Percentiles rank a stretch among this genome's conserved stretches.
phyloP scores from a whole-genome alignment of 2,113 vertebrate genomes.

The Stercorarius parasiticus region DNA sequence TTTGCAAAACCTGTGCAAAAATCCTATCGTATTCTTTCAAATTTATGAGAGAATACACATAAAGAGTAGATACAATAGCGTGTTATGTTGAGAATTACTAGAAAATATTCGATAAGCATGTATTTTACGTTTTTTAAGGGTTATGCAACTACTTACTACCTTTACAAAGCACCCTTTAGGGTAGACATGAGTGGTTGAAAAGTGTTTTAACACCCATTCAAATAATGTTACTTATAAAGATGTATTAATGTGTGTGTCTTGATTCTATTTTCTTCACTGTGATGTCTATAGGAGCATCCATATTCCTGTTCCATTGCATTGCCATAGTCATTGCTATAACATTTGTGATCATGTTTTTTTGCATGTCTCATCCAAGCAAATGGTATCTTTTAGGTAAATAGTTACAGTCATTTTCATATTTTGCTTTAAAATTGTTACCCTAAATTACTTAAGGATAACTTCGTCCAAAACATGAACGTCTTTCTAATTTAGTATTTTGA shows the following conservation, averaged over 20 bases:
- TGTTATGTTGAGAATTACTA: not conserved
- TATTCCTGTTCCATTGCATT: not conserved
- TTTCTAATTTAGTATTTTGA: not conserved
- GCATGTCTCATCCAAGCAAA: not conserved
- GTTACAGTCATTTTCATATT: not conserved
- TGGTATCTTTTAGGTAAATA: not conserved
- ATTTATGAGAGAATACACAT: not conserved
- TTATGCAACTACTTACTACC: not conserved
- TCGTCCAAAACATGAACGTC: not conserved
- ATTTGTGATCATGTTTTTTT: not conserved
- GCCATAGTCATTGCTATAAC: not conserved
- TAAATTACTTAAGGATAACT: not conserved
- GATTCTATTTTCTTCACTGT: fast-evolving
- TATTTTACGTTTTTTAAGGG: not conserved
- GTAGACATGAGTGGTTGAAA: not conserved
- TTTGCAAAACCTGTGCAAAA: not conserved
- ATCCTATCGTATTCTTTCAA: fast-evolving
- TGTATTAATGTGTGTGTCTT: fast-evolving
- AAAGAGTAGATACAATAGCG: fast-evolving
- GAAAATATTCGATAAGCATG: fast-evolving
- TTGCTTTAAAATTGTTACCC: not conserved
- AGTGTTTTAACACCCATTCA: not conserved
- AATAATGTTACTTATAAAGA: not conserved
- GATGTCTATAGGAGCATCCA: fast-evolving
- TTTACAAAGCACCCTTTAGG: not conserved